Conservation (phyloP, 2,113 vertebrate genomes). For the Etia nguti region DNA sequence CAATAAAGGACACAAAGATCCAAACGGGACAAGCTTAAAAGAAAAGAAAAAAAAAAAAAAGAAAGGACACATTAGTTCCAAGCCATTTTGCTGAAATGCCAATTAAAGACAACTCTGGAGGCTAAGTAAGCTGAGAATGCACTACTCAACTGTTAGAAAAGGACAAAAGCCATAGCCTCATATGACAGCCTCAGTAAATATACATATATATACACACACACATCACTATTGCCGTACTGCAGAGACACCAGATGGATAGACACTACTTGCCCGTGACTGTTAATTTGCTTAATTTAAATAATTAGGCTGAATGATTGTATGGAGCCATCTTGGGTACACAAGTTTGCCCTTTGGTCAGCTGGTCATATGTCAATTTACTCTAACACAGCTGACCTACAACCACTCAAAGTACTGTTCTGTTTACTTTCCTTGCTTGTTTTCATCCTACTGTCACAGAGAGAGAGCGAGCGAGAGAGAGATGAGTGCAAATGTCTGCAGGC, state of each 20-base stretch:
- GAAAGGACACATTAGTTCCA: conserved; percentile 13
- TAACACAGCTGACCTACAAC: not conserved
- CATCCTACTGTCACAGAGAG: not conserved
- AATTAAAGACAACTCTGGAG: conserved; percentile 11
- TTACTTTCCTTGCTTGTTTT: not conserved
- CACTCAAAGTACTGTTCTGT: not conserved
- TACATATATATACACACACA: not conserved
- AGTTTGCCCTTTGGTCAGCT: not conserved
- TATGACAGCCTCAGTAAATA: not conserved
- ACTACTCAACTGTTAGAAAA: not conserved
- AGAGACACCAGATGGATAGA: not conserved
- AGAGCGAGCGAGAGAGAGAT: not conserved
- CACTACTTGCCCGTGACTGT: not conserved
- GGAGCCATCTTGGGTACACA: not conserved
- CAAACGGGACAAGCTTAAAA: no score
- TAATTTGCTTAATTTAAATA: not conserved
- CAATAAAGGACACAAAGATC: no score
- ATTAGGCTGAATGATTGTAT: not conserved
- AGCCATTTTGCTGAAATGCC: conserved; percentile 20
- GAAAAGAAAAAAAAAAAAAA: no score
- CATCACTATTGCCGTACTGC: no score
- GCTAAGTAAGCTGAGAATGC: not conserved
- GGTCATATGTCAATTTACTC: not conserved
- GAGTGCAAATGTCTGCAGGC: not conserved
- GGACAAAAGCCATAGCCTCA: not conserved